These are phyloP conservation scores for Leptonema lineaticorne DNA, from an alignment of 1,140 invertebrate genomes.

Conservation along the genomic window DNA sequence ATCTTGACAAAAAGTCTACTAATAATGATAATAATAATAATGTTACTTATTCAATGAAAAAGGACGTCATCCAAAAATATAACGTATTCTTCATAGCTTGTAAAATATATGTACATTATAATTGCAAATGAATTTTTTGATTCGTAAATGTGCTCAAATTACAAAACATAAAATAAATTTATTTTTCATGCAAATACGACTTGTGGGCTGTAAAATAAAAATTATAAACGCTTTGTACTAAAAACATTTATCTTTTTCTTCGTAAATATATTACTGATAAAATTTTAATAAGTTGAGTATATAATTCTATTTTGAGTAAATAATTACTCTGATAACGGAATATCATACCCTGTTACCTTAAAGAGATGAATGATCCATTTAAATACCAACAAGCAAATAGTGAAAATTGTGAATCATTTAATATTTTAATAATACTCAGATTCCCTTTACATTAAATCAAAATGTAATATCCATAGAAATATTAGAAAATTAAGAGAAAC, in stretches of 20 bases:
- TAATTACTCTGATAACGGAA: slow-evolving; percentile 29
- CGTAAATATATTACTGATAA: not conserved
- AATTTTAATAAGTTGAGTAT: slow-evolving; percentile 10
- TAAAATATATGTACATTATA: too few relatives aligned
- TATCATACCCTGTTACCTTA: slow-evolving; percentile 37
- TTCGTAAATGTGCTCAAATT: too few relatives aligned
- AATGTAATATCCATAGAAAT: too few relatives aligned
- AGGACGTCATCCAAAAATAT: slow-evolving; percentile 36
- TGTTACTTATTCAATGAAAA: slow-evolving; percentile 7
- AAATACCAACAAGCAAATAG: too few relatives aligned
- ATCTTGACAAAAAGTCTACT: too few relatives aligned
- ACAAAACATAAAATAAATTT: too few relatives aligned
- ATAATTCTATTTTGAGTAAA: slow-evolving; percentile 15
- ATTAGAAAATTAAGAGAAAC: too few relatives aligned
- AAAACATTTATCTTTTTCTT: slow-evolving; percentile 22
- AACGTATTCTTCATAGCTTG: slow-evolving; percentile 25
- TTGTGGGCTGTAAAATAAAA: slow-evolving; percentile 19
- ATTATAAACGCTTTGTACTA: slow-evolving; percentile 25
- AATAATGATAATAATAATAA: slow-evolving; percentile 18
- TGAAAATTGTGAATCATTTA: too few relatives aligned
- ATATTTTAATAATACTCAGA: too few relatives aligned
- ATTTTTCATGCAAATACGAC: too few relatives aligned
- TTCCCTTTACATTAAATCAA: too few relatives aligned
- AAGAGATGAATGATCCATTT: slow-evolving; percentile 4
- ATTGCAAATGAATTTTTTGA: too few relatives aligned